These are phyloP conservation scores for Papilio polyxenes DNA, from an alignment of 1,140 invertebrate species.

Conservation along the genomic window DNA sequence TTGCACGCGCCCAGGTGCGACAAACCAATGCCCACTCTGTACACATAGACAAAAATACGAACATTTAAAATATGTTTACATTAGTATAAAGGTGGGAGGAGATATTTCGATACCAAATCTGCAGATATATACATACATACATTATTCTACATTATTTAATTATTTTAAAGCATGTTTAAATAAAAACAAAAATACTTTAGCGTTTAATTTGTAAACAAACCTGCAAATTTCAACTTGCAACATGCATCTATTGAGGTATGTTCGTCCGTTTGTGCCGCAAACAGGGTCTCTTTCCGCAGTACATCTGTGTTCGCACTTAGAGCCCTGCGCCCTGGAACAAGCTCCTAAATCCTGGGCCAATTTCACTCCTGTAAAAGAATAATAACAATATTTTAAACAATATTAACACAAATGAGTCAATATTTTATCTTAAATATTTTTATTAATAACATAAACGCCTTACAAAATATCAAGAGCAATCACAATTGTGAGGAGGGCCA, in stretches of 20 bases:
- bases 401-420: background rate
- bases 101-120: too few relatives aligned
- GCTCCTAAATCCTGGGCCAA: conserved; percentile 82
- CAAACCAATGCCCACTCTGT: conserved; percentile 82
- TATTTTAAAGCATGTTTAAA: background rate
- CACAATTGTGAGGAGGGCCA: background rate
- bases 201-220: conserved; percentile 67
- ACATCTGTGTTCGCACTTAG: conserved; percentile 90
- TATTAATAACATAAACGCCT: background rate
- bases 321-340: conserved; percentile 84
- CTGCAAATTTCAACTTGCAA: conserved; percentile 92
- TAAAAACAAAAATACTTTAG: too few relatives aligned
- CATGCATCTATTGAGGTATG: conserved; percentile 95
- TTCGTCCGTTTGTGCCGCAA: conserved; percentile 94
- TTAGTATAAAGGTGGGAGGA: background rate
- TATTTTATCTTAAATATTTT: too few relatives aligned
- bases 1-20: conserved; percentile 93
- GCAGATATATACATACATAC: too few relatives aligned
- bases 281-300: conserved; percentile 91
- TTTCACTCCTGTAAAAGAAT: conserved; percentile 79
- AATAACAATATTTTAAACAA: conserved; percentile 22
- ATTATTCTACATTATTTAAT: too few relatives aligned
- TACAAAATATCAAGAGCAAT: background rate
- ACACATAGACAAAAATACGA: conserved; percentile 45
- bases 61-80: background rate